Percentiles rank a stretch among this genome's conserved stretches.
Conservation (phyloP, 35 echinoderm and acorn worm genomes). For the Ophioderma brevispina region DNA sequence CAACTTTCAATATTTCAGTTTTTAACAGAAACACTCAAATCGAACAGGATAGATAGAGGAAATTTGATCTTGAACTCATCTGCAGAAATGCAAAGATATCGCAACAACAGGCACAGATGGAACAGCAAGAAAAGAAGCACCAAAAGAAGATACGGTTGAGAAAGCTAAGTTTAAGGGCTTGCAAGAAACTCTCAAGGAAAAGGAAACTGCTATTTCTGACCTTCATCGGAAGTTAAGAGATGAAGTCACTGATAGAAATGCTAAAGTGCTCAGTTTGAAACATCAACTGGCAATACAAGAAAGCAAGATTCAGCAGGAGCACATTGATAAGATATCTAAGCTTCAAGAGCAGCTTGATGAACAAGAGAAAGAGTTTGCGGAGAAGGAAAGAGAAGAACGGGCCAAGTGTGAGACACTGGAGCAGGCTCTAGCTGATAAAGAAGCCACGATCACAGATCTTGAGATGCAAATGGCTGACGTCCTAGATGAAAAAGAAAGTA, state of each 20-base stretch:
- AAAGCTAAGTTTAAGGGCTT: not conserved
- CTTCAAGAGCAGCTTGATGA: not conserved
- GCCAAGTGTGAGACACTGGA: not conserved
- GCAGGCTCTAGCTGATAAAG: not conserved
- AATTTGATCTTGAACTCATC: not conserved
- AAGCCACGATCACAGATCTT: not conserved
- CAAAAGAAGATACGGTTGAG: not conserved
- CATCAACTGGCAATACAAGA: not conserved
- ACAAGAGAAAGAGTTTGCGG: not conserved
- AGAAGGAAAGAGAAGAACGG: not conserved
- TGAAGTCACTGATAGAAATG: not conserved
- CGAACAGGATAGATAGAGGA: not conserved
- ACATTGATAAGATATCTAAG: not conserved
- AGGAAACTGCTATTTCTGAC: not conserved
- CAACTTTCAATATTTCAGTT: not conserved
- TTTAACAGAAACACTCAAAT: not conserved
- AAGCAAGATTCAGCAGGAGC: too few species aligned
- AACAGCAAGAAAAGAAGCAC: not conserved
- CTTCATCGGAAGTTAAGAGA: not conserved
- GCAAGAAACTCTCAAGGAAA: not conserved
- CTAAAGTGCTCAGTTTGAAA: not conserved
- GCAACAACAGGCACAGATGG: not conserved
- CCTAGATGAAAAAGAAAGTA: not conserved
- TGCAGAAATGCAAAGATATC: not conserved
- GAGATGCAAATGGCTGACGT: not conserved